A percentile compares a stretch with the other conserved stretches of the same genome.
These are phyloP conservation scores for Sycon ciliatum DNA, from an alignment of 37 sponge, comb jelly and placozoan genomes.

Conservation along the genomic window DNA sequence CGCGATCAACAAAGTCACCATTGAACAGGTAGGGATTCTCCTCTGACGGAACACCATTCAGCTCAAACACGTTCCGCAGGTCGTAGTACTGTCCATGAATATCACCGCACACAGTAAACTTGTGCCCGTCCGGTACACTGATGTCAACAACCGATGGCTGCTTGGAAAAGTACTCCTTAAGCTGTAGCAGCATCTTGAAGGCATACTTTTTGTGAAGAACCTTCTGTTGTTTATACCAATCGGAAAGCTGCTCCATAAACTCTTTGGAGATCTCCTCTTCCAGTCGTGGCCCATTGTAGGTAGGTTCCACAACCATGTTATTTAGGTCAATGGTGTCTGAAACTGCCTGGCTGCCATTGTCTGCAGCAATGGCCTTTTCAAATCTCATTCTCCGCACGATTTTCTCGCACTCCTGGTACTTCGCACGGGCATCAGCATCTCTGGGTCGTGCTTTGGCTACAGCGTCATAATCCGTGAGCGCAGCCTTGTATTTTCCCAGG, in stretches of 20 bases:
- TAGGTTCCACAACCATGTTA: slow-evolving; percentile 71
- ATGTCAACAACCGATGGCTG: slow-evolving; percentile 62
- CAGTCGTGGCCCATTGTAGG: slow-evolving; percentile 73
- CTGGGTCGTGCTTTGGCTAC: slow-evolving; percentile 44
- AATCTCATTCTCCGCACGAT: slow-evolving; percentile 79
- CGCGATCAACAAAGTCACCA: slow-evolving; percentile 98
- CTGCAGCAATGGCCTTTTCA: slow-evolving; percentile 83
- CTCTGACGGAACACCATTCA: slow-evolving; percentile 79
- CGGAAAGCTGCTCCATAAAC: slow-evolving; percentile 77
- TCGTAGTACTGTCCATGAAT: slow-evolving; percentile 99
- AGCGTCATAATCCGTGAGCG: slow-evolving; percentile 84
- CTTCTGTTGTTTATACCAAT: slow-evolving; percentile 71
- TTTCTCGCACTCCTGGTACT: slow-evolving; percentile 78
- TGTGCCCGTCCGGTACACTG: slow-evolving; percentile 66
- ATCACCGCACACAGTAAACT: slow-evolving; percentile 96
- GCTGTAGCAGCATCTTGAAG: slow-evolving; percentile 63
- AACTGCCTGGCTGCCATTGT: slow-evolving; percentile 31
- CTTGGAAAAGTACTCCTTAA: slow-evolving; percentile 43
- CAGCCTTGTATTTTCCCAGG: slow-evolving; percentile 82
- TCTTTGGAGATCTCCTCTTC: slow-evolving; percentile 69
- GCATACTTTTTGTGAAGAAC: slow-evolving; percentile 83
- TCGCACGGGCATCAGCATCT: slow-evolving; percentile 60
- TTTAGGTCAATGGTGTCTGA: slow-evolving; percentile 52
- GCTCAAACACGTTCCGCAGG: slow-evolving; percentile 85
- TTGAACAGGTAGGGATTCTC: slow-evolving; percentile 96